Evolutionary conservation across 2,113 vertebrate species (phyloP), one percentile per base, ranked within the genome.

Genomic region (Malurus alboscapulatus): DNA sequence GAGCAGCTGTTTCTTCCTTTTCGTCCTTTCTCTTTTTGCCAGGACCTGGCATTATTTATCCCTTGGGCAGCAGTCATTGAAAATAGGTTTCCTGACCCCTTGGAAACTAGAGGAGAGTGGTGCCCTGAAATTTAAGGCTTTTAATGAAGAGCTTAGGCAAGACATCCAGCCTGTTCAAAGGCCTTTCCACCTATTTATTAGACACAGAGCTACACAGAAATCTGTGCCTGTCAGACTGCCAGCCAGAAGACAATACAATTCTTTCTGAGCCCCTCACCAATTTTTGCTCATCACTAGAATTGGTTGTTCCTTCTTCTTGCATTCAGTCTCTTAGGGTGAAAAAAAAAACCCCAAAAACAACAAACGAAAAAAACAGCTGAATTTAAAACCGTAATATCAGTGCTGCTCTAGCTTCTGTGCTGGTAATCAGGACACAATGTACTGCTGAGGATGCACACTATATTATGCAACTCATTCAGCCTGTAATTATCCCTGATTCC

Each of bases 401-500:
- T 44, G 78, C 87, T 78, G 82, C 88, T 94, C 73, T 63, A n/a
- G 87, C 94, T 84, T 94, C 78, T 94, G 79, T 21, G 3, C 71
- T 85, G 84, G 51, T 92, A 95, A 95, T 94, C 83, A 92, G 93
- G 96, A 94, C 95, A 93, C 94, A 94, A 90, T 94, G 93, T 95
- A 84, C 94, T 90, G 91, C 93, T 91, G 96, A 96, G 91, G 79
- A 92, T 65, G 87, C 86, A 86, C 17, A 38, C 72, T 88, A 83
- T 61, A 93, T 96, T 96, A 92, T 93, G 90, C 53, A 97, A 96
- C 91, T 95, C 92, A 92, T 97, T 97, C 97, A 92, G 89, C 65
- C 84, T 95, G 63, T 95, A 98, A 98, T 98, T 97, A 96, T 92
- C 87, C 75, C 92, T 88, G 73, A 92, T 97, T 96, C 78, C 69